phyloP scores from a whole-genome alignment of 23 tunicate genomes.

The Ascidia mentula region DNA sequence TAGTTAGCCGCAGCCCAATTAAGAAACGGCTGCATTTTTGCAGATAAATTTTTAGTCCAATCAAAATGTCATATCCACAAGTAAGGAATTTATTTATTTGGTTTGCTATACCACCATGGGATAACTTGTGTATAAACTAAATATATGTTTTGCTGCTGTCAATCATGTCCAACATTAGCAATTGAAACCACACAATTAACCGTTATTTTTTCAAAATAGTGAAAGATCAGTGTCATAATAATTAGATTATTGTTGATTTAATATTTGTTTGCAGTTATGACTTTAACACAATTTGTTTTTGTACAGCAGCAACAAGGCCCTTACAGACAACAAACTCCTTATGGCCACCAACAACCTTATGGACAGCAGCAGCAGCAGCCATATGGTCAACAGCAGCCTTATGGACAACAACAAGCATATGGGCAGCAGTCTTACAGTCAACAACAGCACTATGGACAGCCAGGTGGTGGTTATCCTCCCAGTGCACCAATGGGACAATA shows the following conservation, averaged over 20 bases:
- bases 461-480: not conserved
- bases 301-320: not conserved
- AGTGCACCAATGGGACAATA: not conserved
- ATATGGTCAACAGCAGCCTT: not conserved
- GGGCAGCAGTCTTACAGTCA: not conserved
- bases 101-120: not conserved
- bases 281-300: too few relatives aligned
- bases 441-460: not conserved
- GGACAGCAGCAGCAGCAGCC: not conserved
- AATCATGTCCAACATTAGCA: too few relatives aligned
- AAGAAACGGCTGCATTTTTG: too few relatives aligned
- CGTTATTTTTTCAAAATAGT: too few relatives aligned
- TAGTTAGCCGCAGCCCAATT: too few relatives aligned
- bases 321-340: conserved; percentile 2
- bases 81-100: not conserved
- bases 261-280: too few relatives aligned
- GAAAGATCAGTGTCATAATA: too few relatives aligned
- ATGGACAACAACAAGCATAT: not conserved
- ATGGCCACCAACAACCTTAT: not conserved
- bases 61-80: not conserved
- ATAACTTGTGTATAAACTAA: not conserved
- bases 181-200: too few relatives aligned
- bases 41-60: not conserved
- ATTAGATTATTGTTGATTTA: too few relatives aligned
- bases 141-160: too few relatives aligned